These are phyloP conservation scores for Gavia stellata DNA, from an alignment of 2,113 vertebrate genomes.

Conservation along the genomic window DNA sequence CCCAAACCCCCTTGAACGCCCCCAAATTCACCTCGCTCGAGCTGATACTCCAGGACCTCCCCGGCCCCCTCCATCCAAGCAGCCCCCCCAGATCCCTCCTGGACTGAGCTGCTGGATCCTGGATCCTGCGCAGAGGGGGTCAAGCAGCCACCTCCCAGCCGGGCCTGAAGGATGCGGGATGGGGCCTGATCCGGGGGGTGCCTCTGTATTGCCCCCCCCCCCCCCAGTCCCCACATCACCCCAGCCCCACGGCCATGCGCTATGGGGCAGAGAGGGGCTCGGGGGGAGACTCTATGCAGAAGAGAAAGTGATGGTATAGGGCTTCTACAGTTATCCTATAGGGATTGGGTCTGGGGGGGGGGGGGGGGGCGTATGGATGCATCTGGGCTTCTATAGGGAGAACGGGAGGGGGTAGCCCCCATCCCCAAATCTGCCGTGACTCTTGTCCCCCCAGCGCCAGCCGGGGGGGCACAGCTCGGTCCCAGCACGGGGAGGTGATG, in stretches of 20 bases:
- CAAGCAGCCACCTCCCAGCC: background rate
- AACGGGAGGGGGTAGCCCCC: background rate
- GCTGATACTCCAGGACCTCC: background rate
- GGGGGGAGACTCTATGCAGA: background rate
- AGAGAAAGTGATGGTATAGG: background rate
- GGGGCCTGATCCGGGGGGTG: background rate
- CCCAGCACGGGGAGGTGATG: conserved; percentile 3
- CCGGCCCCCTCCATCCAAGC: background rate
- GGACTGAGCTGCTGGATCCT: background rate
- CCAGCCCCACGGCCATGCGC: background rate
- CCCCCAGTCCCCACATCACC: no score
- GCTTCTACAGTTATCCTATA: background rate
- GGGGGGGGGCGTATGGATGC: background rate
- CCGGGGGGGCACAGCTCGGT: background rate
- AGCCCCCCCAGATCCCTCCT: background rate
- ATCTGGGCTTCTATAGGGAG: background rate
- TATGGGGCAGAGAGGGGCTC: background rate
- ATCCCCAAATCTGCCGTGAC: background rate
- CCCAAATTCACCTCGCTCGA: background rate
- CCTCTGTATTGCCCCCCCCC: background rate
- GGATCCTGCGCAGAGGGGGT: background rate
- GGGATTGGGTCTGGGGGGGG: no score
- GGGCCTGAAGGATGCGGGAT: background rate
- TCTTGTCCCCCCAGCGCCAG: no score
- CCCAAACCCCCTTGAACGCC: background rate